These are phyloP conservation scores for Dicycla oo DNA, from an alignment of 2,888 invertebrate genomes.

Conservation along the genomic window DNA sequence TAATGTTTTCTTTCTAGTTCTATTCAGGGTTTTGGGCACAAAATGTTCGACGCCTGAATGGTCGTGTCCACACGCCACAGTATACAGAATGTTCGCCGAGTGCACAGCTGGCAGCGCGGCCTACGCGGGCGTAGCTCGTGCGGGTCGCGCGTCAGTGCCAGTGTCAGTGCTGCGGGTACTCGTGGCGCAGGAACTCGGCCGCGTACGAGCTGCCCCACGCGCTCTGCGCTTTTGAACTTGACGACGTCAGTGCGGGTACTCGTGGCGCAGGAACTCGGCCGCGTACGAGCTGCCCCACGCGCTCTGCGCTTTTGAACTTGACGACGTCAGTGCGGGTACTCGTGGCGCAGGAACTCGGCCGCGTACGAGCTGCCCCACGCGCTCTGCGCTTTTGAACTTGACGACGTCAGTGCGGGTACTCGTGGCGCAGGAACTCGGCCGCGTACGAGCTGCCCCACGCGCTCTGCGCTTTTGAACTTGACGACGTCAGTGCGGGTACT, in stretches of 20 bases:
- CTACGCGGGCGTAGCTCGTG: neutral
- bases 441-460: conserved; percentile 81
- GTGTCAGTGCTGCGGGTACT: conserved; percentile 75
- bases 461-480: conserved; percentile 67
- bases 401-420: conserved; percentile 80
- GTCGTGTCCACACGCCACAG: neutral
- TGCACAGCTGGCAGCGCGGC: neutral
- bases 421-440: conserved; percentile 71
- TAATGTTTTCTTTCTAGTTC: neutral
- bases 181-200: conserved; percentile 71
- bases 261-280: conserved; percentile 71
- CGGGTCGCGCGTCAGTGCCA: neutral
- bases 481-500: conserved; percentile 80
- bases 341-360: conserved; percentile 71
- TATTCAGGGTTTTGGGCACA: neutral
- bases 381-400: conserved; percentile 67
- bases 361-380: conserved; percentile 81
- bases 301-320: conserved; percentile 67
- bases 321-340: conserved; percentile 80
- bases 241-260: conserved; percentile 80
- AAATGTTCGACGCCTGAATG: neutral
- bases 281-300: conserved; percentile 81
- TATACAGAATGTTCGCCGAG: neutral
- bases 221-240: conserved; percentile 67
- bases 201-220: conserved; percentile 81